Conservation (phyloP, 2,888 invertebrate species). For the Philhelius pedissequus region DNA sequence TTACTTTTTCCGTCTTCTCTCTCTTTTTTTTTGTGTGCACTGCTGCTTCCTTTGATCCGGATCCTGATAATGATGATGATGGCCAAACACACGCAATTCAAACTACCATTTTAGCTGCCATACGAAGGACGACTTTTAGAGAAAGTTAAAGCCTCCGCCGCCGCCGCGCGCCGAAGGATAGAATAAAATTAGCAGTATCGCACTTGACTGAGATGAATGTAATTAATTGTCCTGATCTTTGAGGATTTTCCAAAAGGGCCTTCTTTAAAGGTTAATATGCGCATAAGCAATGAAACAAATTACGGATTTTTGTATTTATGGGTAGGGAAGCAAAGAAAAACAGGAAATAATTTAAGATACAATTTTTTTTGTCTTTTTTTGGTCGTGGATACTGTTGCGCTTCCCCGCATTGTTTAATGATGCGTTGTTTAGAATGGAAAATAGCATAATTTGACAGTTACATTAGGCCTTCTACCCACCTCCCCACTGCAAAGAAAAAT, state of each 20-base stretch:
- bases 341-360: conserved; percentile 16
- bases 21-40: neutral
- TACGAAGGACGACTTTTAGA: neutral
- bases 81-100: conserved; percentile 9
- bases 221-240: conserved; percentile 62
- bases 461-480: too few species aligned
- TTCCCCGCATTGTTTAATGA: conserved; percentile 42
- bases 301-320: neutral
- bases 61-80: neutral
- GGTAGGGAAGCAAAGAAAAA: neutral
- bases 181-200: conserved; percentile 9
- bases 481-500: neutral
- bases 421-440: conserved; percentile 46
- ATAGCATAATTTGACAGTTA: conserved; percentile 58
- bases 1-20: conserved; percentile 42
- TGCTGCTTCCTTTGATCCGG: neutral
- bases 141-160: neutral
- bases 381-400: conserved; percentile 8
- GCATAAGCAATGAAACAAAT: conserved; percentile 5
- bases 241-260: conserved; percentile 10
- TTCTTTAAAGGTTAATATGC: neutral
- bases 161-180: neutral
- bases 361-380: neutral
- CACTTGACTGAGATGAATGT: conserved; percentile 53
- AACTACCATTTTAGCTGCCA: conserved; percentile 21